Evolutionary conservation across 1,140 invertebrate genomes (phyloP), one percentile per base, ranked within the genome.

Genomic region (Aplysia californica): DNA sequence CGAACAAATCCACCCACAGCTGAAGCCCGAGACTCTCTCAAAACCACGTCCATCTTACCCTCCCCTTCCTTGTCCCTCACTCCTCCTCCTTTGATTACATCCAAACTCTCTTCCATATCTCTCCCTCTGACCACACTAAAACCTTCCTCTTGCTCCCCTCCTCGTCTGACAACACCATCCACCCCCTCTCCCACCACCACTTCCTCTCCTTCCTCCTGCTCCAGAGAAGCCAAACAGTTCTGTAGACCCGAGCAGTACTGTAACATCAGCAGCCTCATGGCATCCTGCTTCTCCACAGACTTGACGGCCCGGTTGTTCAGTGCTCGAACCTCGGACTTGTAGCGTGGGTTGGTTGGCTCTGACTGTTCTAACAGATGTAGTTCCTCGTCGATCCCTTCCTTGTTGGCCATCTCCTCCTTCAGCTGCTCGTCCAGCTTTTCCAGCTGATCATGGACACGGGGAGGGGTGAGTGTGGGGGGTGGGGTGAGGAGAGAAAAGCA

Each of bases 181-280:
- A 15, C 44, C 44, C n/a, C n/a, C n/a, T n/a, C n/a, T n/a, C n/a
- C n/a, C n/a, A 23, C 15, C 3, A 29, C n/a, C 1, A 68, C 39
- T 5, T 23, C 31, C 6, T 29, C 64, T 10, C 33, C 33, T 4
- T 66, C 64, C 35, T 72, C 56, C 1, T n/a, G 26, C 36, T 72
- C 70, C 31, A 72, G 56, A 6, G 70, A 61, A 41, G 64, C 66
- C 38, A 93, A 89, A 26, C 92, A 92, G 77, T 93, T 91, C 84
- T 95, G 94, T 41, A 96, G 88, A 10, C 94, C 95, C 1, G 95
- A 93, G 88, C 95, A 97, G 89, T 95, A 96, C 87, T 96, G 95
- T 78, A 96, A 89, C 92, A 96, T 93, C 38, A 96, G 91, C 33
- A 96, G 93, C 35, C 95, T 95, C 71, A 97, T 87, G 0, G 94